phyloP scores from a whole-genome alignment of 2,888 invertebrate species.

The Drosophila robusta region DNA sequence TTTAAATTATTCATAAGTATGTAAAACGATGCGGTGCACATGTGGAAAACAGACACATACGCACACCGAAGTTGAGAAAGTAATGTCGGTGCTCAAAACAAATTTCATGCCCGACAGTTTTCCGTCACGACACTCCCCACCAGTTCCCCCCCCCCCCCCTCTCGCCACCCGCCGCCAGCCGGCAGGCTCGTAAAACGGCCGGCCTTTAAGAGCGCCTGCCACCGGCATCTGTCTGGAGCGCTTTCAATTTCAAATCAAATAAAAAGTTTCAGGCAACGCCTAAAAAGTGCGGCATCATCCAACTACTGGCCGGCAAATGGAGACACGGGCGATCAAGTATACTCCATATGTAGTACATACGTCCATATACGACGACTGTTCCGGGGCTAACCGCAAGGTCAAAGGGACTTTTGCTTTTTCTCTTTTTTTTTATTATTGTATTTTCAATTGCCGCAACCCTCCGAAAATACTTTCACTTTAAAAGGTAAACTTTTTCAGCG shows the following conservation, averaged over 20 bases:
- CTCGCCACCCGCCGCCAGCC: not conserved
- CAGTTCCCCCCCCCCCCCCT: not conserved
- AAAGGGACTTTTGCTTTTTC: conserved; percentile 49
- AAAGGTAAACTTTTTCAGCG: conserved; percentile 58
- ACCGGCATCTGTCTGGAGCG: conserved; percentile 56
- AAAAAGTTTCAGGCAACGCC: conserved; percentile 59
- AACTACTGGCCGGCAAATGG: conserved; percentile 22
- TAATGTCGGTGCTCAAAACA: conserved; percentile 36
- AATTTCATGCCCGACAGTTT: conserved; percentile 64
- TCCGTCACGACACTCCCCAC: conserved; percentile 23
- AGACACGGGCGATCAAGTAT: conserved; percentile 2
- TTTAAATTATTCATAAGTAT: conserved; percentile 72
- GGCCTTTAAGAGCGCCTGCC: conserved; percentile 11
- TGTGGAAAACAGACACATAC: conserved; percentile 30
- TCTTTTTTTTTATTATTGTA: conserved; percentile 49
- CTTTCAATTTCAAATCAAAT: conserved; percentile 74
- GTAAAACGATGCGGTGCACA: conserved; percentile 60
- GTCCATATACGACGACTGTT: conserved; percentile 4
- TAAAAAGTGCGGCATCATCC: conserved; percentile 53
- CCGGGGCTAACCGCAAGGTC: conserved; percentile 57
- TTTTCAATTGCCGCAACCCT: conserved; percentile 49
- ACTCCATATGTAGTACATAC: conserved; percentile 1
- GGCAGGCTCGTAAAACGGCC: conserved; percentile 16
- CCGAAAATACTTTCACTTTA: conserved; percentile 56
- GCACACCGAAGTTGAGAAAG: conserved; percentile 39